Evolutionary conservation across 2,113 vertebrate genomes (phyloP), one percentile per base, ranked within the genome.

Genomic region (Varanus komodoensis): DNA sequence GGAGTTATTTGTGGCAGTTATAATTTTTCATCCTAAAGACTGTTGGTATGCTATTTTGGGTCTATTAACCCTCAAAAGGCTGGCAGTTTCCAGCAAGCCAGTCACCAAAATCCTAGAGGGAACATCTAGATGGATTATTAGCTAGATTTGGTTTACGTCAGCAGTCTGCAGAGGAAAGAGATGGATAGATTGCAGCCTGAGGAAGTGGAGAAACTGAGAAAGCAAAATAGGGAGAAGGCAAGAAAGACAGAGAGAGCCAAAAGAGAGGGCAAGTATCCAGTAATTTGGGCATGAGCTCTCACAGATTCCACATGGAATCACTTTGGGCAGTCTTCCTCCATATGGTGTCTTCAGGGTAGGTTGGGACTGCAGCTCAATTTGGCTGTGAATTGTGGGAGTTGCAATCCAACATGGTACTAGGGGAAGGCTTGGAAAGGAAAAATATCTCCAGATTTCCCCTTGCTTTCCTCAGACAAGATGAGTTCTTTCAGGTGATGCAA

Each of bases 11-110:
- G 50, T 71, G 34, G 71, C 48, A 48, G 64, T 79, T 84, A 68
- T 87, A 79, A 80, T 71, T 64, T 84, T 78, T 48, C 64, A 79
- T 19, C 50, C 64, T 64, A 68, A 78, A 88, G 81, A 84, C 27
- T 4, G 25, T 64, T 19, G 27, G 23, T 3, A 6, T 82, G 85
- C 54, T 87, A 68, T 91, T 85, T 85, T 79, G 81, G 64, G 74
- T 48, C 14, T 27, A 48, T 80, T 88, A 84, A 84, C 50, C 34
- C 82, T 48, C 52, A 52, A 78, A 54, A 50, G 19, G 21, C 74
- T 69, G 73, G 34, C n/a, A 57, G 25, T 84, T 84, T 91, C 73
- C 34, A 88, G 44, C 61, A 71, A 77, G 64, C 1, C 83, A 88
- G 57, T 3, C 57, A 84, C 48, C 27, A 61, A 71, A 84, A 84